Base-by-base conservation (phyloP, 2,797 vertebrate species). In the Etheostoma perlongum region DNA sequence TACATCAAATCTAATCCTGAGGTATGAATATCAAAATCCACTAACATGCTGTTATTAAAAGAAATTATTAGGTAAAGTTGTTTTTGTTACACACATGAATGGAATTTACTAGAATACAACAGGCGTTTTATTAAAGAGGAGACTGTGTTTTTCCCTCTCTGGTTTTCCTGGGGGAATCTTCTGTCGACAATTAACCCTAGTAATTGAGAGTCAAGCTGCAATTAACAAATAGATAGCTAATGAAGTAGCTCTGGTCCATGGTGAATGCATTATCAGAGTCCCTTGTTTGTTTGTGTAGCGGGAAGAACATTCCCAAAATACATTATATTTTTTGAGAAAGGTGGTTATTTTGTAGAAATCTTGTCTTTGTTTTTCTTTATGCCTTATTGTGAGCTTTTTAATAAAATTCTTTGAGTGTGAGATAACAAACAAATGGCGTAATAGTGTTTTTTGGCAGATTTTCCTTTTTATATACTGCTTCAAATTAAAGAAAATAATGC, bases 131-230 rank as follows among this genome's bases (percentile, higher is more conserved):
- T 85, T 87, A 69, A 78, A 89, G 79, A 73, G 78, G 70, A 64
- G 67, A 74, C 79, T 49, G 51, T 71, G 71, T 44, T 71, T 83
- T 60, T 61, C 62, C 80, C 40, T 4, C 79, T 80, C 72, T 75
- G 67, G 54, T 79, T 85, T 86, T 91, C 91, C 89, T 84, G 78
- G 62, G 93, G 88, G 89, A 91, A 86, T 93, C 90, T 90, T 84
- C 79, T 84, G 88, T 93, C 84, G 53, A 92, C 93, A 95, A 96
- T 95, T 96, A 95, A 95, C 95, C 94, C 87, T 72, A 74, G 86
- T 95, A 94, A 94, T 95, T 93, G 92, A 91, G 91, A 95, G 94
- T 94, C 93, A 94, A 93, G 90, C 89, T 74, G 87, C 91, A 93
- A 95, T 95, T 94, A 95, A 94, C 92, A 93, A 95, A 94, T 92